Evolutionary conservation across 2,113 vertebrate species (phyloP).

Genomic region (Enhydra lutris): DNA sequence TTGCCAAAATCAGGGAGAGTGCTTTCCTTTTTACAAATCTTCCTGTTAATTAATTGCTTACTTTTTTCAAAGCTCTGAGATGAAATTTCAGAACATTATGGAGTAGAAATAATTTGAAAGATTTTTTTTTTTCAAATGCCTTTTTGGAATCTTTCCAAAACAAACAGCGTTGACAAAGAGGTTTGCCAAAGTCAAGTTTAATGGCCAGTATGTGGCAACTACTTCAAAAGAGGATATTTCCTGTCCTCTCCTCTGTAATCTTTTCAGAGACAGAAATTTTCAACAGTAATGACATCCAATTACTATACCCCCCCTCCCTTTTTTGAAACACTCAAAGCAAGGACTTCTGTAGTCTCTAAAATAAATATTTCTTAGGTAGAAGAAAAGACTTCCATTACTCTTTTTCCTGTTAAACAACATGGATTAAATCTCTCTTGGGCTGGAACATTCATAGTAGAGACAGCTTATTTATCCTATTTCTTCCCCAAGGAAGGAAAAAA

Average conservation of each 20-base stretch:
- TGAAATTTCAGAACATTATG: conserved; percentile 27
- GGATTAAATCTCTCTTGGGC: background rate
- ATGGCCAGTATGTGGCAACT: background rate
- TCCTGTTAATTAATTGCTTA: background rate
- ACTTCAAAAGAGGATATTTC: background rate
- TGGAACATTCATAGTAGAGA: background rate
- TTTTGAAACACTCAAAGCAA: background rate
- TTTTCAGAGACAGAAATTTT: background rate
- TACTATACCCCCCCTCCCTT: background rate
- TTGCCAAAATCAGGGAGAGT: conserved; percentile 20
- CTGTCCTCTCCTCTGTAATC: background rate
- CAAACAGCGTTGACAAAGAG: background rate
- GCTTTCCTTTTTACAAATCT: background rate
- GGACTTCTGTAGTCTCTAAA: background rate
- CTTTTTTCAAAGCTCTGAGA: background rate
- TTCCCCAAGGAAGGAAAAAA: background rate
- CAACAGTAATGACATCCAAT: background rate
- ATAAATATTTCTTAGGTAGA: background rate
- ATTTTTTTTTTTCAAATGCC: background rate
- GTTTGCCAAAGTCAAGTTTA: conserved; percentile 29
- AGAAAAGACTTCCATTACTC: background rate
- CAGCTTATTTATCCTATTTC: background rate
- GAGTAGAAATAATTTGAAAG: background rate
- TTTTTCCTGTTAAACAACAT: background rate
- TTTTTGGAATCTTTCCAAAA: background rate